Percentiles rank a stretch among this genome's conserved stretches.
Conservation (phyloP, 2,888 invertebrate genomes). For the Polymixis flavicincta region DNA sequence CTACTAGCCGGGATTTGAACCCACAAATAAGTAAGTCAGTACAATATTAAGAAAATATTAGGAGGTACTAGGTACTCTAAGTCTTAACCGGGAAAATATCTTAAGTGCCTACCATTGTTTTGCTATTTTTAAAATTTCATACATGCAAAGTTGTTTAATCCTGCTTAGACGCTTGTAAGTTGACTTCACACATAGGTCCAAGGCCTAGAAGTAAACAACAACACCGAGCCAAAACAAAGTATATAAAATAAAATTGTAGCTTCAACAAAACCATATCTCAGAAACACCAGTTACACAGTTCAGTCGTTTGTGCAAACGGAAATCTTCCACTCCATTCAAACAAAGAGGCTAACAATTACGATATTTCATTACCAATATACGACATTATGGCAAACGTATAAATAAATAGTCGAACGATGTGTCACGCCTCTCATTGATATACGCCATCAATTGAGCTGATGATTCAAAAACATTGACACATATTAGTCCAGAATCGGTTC, state of each 20-base stretch:
- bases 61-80: neutral
- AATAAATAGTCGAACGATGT: constrained; percentile 58
- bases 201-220: neutral
- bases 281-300: neutral
- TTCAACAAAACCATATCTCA: neutral
- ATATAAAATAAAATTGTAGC: neutral
- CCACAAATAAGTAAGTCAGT: neutral
- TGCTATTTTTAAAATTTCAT: too few relatives aligned
- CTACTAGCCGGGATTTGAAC: neutral
- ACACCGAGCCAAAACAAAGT: neutral
- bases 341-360: constrained; percentile 40
- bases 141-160: neutral
- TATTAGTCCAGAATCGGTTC: constrained; percentile 70
- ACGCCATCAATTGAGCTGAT: constrained; percentile 78
- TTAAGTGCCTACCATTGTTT: neutral
- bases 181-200: neutral
- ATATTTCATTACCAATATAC: constrained; percentile 40
- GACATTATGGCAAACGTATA: constrained; percentile 40
- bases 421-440: constrained; percentile 71
- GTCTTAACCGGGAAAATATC: neutral
- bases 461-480: constrained; percentile 82
- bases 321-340: constrained; percentile 35
- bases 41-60: neutral
- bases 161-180: neutral
- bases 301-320: constrained; percentile 10